Percentiles rank a stretch among this genome's conserved stretches.
Conservation (phyloP, 2,888 invertebrate genomes). For the Drosophila kambysellisi region DNA sequence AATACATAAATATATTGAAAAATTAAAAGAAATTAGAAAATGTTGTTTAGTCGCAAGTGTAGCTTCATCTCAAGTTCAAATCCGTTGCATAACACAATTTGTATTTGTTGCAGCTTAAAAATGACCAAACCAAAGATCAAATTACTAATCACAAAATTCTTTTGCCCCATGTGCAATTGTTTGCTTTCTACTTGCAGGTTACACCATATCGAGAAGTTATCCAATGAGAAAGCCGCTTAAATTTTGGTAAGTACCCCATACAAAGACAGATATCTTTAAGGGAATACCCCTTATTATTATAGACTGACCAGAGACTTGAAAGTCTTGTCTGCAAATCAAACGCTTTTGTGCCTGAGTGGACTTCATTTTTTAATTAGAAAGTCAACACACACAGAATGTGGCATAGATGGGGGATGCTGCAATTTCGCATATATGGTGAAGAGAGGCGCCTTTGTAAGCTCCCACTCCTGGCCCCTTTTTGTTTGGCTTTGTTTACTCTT, state of each 20-base stretch:
- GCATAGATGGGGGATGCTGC: constrained; percentile 10
- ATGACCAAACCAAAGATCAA: constrained; percentile 43
- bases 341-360: constrained; percentile 59
- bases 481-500: constrained; percentile 61
- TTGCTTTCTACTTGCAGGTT: constrained; percentile 82
- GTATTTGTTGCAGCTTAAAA: constrained; percentile 53
- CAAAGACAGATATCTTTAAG: constrained; percentile 31
- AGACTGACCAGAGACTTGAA: constrained; percentile 25
- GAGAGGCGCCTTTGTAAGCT: constrained; percentile 54
- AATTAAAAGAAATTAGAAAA: neutral
- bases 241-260: constrained; percentile 81
- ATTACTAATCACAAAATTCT: constrained; percentile 78
- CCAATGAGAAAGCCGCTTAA: constrained; percentile 85
- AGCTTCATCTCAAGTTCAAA: constrained; percentile 6
- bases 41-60: constrained; percentile 3
- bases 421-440: constrained; percentile 30
- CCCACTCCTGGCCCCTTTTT: constrained; percentile 44
- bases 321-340: constrained; percentile 43
- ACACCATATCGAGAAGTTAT: constrained; percentile 85
- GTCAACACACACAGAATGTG: constrained; percentile 51
- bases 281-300: neutral
- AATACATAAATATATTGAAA: constrained; percentile 14
- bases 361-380: constrained; percentile 77
- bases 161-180: constrained; percentile 76
- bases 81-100: constrained; percentile 5